Evolutionary conservation across 2,113 vertebrate genomes (phyloP).

Genomic region (Festucalex cinctus): DNA sequence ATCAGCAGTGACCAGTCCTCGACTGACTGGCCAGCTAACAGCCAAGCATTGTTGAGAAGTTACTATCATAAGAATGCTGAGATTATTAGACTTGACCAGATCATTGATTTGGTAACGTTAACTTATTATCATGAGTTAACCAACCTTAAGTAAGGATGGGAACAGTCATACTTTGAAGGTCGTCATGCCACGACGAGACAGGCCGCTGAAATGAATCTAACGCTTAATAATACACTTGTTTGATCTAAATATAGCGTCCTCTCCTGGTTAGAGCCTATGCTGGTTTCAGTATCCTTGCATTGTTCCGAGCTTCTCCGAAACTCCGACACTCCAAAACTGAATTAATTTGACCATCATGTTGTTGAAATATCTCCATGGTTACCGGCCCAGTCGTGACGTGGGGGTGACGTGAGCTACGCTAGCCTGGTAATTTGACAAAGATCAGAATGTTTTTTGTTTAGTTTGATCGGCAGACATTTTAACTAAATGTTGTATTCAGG

Average conservation of each 20-base stretch:
- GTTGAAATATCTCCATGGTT: conserved; percentile 1
- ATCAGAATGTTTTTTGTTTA: background rate
- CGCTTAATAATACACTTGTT: background rate
- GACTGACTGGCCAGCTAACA: too few relatives aligned
- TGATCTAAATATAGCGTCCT: background rate
- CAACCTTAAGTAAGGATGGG: background rate
- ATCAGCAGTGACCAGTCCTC: too few relatives aligned
- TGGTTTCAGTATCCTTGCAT: background rate
- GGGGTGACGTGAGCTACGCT: background rate
- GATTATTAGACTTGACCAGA: background rate
- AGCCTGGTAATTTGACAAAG: background rate
- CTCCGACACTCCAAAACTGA: background rate
- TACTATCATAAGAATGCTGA: too few relatives aligned
- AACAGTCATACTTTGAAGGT: background rate
- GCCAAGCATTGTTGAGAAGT: too few relatives aligned
- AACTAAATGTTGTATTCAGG: background rate
- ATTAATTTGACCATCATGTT: background rate
- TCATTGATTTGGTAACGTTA: too few relatives aligned
- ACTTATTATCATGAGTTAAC: background rate
- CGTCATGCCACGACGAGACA: background rate
- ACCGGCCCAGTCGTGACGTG: background rate
- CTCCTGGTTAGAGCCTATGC: background rate
- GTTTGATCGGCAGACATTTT: background rate
- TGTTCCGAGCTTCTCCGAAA: background rate
- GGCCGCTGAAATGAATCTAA: background rate